Percentiles rank a stretch among this genome's conserved stretches.
These are phyloP conservation scores for Erpetoichthys calabaricus DNA, from an alignment of 2,797 vertebrate species.

Conservation along the genomic window DNA sequence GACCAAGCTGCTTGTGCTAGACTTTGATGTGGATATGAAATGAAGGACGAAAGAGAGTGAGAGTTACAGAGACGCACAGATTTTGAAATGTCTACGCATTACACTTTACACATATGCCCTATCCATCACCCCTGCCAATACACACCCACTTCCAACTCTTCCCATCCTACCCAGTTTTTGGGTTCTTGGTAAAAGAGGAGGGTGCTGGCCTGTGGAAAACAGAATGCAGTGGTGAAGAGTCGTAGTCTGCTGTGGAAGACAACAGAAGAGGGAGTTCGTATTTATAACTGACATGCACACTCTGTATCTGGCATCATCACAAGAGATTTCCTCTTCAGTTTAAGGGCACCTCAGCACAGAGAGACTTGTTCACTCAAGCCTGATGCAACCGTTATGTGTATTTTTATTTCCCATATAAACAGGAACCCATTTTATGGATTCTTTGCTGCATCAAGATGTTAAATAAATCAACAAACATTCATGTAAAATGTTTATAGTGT, in stretches of 20 bases:
- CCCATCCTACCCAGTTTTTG: constrained; percentile 33
- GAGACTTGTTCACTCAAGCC: constrained; percentile 68
- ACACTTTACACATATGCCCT: constrained; percentile 17
- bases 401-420: constrained; percentile 33
- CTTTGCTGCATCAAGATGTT: constrained; percentile 27
- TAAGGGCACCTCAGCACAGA: constrained; percentile 67
- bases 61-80: constrained; percentile 1
- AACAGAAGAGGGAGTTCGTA: constrained; percentile 36
- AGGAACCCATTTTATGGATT: constrained; percentile 26
- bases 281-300: constrained; percentile 42
- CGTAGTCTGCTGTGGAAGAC: constrained; percentile 45
- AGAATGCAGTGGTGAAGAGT: constrained; percentile 44
- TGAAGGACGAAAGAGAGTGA: constrained; percentile 47
- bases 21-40: constrained; percentile 99
- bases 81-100: constrained; percentile 17
- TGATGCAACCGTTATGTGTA: constrained; percentile 50
- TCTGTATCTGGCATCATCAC: constrained; percentile 41
- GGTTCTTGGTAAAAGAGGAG: constrained; percentile 57
- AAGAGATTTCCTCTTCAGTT: constrained; percentile 46
- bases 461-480: constrained; percentile 16
- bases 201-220: constrained; percentile 52
- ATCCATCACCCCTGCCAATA: background rate
- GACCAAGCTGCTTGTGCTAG: constrained; percentile 98
- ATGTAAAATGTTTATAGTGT: constrained; percentile 21
- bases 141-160: background rate